Percentiles rank a stretch among this genome's conserved stretches.
phyloP scores from a whole-genome alignment of 2,888 invertebrate genomes.

The Aradus depressus region DNA sequence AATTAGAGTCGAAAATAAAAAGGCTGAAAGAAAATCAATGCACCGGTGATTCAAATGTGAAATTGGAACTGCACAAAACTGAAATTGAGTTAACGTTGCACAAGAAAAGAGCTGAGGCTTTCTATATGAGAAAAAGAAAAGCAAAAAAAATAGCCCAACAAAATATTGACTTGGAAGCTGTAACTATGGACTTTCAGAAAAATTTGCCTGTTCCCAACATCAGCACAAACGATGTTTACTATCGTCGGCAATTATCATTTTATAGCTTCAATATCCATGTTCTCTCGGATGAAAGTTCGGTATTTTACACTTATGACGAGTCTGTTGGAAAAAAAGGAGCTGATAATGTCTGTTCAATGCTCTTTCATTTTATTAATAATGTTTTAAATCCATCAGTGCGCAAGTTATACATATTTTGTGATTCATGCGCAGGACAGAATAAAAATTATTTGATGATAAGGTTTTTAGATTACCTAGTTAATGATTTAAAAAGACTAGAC shows the following conservation, averaged over 20 bases:
- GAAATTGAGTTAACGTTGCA: neutral
- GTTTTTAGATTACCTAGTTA: slow-evolving; percentile 18
- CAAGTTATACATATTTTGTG: too few relatives aligned
- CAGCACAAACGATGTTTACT: slow-evolving; percentile 24
- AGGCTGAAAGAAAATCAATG: neutral
- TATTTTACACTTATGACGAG: slow-evolving; percentile 22
- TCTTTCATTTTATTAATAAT: slow-evolving; percentile 11
- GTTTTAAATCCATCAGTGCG: too few relatives aligned
- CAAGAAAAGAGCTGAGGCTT: neutral
- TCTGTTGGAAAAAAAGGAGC: slow-evolving; percentile 16
- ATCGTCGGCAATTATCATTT: slow-evolving; percentile 12
- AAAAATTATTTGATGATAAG: slow-evolving; percentile 22
- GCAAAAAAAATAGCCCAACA: too few relatives aligned
- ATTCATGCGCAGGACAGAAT: slow-evolving; percentile 20
- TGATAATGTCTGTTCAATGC: slow-evolving; percentile 22
- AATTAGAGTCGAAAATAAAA: neutral
- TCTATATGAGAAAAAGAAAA: neutral
- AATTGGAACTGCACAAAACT: neutral
- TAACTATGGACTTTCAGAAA: neutral
- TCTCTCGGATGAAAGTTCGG: slow-evolving; percentile 8
- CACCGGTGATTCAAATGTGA: neutral
- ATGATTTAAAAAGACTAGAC: slow-evolving; percentile 7
- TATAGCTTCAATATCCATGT: slow-evolving; percentile 20
- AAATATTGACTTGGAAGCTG: neutral
- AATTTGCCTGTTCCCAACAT: slow-evolving; percentile 23